Base-by-base conservation (phyloP, 2,113 vertebrate genomes). In the Podarcis muralis region DNA sequence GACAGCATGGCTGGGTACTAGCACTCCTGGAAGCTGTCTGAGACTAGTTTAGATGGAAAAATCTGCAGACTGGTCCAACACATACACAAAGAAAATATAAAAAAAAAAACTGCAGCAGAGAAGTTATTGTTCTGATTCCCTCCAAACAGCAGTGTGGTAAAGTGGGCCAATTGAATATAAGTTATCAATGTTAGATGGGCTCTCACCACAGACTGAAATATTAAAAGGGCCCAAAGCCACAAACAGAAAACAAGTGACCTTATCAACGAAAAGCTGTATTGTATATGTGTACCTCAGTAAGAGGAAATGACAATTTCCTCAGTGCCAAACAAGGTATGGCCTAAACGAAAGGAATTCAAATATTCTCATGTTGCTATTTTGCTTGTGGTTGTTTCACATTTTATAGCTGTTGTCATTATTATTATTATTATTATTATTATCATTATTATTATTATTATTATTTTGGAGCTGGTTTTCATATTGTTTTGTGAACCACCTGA, bases 21-120 rank as follows among this genome's bases (percentile, higher is more conserved):
- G 68, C 53, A 27, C 68, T 89, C 57, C 88, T 89, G 77, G 83
- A 81, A 89, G 35, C 83, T 80, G 83, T 89, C 77, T 81, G 53
- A 77, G 59, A 74, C 68, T 59, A 62, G 83, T 80, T 85, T 84
- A 85, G 74, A 88, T 88, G 87, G 87, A 88, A 88, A 88, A 85
- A 89, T 65, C 76, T 74, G 65, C 68, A 85, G 37, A n/a, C 57
- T 75, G 85, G 77, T 89, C 83, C 88, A 89, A 89, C 77, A 89
- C 66, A 89, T 74, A 89, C 83, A 89, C 66, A 89, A 80, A 83
- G 37, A 83, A 83, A 88, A 66, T 53, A 76, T 59, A 40, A 68
- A 83, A 57, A 75, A 37, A 35, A 57, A 75, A 37, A 35, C 35
- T 78, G n/a, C n/a, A 83, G 81, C 40, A 68, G 87, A 68, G 30